Evolutionary conservation across 1,140 invertebrate species (phyloP).

Genomic region (Probaryconus sp.): DNA sequence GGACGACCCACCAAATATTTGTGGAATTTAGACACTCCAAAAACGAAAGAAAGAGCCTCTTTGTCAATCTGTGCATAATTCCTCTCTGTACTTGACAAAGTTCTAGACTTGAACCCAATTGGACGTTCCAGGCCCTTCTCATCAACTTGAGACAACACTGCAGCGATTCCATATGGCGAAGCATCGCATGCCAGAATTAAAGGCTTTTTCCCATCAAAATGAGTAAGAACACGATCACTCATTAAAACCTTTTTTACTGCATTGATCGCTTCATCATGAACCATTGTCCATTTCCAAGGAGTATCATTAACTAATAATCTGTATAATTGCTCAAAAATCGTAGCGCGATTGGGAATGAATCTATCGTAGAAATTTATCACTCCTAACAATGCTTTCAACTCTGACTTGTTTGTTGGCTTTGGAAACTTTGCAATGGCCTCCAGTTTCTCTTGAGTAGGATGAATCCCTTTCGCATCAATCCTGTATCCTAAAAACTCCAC

Average conservation of each 20-base stretch:
- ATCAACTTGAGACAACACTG: slow-evolving; percentile 62
- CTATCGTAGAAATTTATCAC: slow-evolving; percentile 15
- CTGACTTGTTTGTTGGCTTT: not conserved
- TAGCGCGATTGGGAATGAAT: slow-evolving; percentile 67
- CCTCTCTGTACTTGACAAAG: too few relatives aligned
- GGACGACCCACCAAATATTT: not conserved
- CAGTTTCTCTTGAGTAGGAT: not conserved
- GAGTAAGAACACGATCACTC: slow-evolving; percentile 61
- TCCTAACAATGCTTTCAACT: slow-evolving; percentile 4
- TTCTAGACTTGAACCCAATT: too few relatives aligned
- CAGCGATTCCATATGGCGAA: slow-evolving; percentile 8
- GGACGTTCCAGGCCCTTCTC: not conserved
- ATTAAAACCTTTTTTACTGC: slow-evolving; percentile 64
- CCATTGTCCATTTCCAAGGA: slow-evolving; percentile 53
- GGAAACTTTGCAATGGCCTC: slow-evolving; percentile 3
- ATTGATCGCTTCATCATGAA: slow-evolving; percentile 63
- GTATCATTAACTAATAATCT: slow-evolving; percentile 40
- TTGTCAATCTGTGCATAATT: too few relatives aligned
- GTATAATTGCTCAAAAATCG: slow-evolving; percentile 46
- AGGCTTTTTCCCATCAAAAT: slow-evolving; percentile 60
- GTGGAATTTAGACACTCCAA: too few relatives aligned
- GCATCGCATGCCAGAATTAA: slow-evolving; percentile 24
- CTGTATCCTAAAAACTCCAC: slow-evolving; percentile 6
- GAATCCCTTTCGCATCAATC: not conserved
- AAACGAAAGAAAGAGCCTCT: too few relatives aligned